A percentile compares a stretch with the other conserved stretches of the same genome.
Conservation (phyloP, 2,113 vertebrate species). For the Callaeas wilsoni region DNA sequence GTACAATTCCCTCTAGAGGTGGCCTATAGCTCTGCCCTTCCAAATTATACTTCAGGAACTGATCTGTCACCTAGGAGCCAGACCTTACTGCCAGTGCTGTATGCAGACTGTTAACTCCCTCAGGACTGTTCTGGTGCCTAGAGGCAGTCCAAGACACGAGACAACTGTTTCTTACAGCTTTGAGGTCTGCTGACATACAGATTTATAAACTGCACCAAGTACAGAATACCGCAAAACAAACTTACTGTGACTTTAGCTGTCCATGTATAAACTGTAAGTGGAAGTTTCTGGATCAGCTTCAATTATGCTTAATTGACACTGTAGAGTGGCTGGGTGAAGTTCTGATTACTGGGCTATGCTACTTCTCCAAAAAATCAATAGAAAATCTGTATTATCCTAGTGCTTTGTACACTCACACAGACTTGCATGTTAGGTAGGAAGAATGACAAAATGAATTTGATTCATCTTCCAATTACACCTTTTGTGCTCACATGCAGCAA, state of each 20-base stretch:
- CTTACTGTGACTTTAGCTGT: not conserved
- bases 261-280: not conserved
- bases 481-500: not conserved
- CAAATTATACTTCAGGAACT: not conserved
- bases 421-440: not conserved
- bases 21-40: not conserved
- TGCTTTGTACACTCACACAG: not conserved
- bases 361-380: not conserved
- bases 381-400: not conserved
- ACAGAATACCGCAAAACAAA: not conserved
- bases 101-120: rapidly evolving
- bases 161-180: not conserved
- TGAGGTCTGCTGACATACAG: not conserved
- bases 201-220: not conserved
- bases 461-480: not conserved
- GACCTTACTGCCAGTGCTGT: not conserved
- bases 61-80: not conserved
- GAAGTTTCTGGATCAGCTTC: not conserved
- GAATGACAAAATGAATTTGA: not conserved
- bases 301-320: not conserved
- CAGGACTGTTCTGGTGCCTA: rapidly evolving
- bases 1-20: not conserved
- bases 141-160: rapidly evolving
- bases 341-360: not conserved
- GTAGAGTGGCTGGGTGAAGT: not conserved